phyloP scores from a whole-genome alignment of 2,797 vertebrate genomes.

The Bradypodion pumilum region DNA sequence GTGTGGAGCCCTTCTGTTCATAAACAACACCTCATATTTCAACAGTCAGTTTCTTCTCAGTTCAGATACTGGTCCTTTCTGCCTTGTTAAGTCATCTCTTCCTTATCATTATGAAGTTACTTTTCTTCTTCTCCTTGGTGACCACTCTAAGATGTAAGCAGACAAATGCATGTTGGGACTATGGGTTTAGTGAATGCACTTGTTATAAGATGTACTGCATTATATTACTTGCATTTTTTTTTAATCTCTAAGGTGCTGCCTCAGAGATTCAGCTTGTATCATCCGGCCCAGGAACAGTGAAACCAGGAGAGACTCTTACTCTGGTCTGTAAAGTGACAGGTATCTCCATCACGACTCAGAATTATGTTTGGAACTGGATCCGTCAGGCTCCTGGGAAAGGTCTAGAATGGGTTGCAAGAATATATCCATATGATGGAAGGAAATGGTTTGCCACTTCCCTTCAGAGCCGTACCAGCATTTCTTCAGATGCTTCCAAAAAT shows the following conservation, averaged over 20 bases:
- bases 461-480: neutral
- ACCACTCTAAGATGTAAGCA: neutral
- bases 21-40: neutral
- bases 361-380: neutral
- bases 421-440: neutral
- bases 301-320: neutral
- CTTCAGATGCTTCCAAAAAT: neutral
- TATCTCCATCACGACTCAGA: neutral
- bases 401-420: neutral
- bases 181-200: rapidly evolving
- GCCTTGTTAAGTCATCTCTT: no score
- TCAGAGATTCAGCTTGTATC: neutral
- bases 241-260: neutral
- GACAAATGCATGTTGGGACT: no score
- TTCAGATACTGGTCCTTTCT: neutral
- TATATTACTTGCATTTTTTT: neutral
- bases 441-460: no score
- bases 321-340: neutral
- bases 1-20: neutral
- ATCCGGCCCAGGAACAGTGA: neutral
- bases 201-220: rapidly evolving
- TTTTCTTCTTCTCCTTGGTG: neutral
- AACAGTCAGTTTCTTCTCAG: neutral
- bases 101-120: neutral
- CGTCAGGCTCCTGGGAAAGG: neutral